A percentile compares a stretch with the other conserved stretches of the same genome.
Conservation (phyloP, 2,113 vertebrate species). For the Galbula dea region DNA sequence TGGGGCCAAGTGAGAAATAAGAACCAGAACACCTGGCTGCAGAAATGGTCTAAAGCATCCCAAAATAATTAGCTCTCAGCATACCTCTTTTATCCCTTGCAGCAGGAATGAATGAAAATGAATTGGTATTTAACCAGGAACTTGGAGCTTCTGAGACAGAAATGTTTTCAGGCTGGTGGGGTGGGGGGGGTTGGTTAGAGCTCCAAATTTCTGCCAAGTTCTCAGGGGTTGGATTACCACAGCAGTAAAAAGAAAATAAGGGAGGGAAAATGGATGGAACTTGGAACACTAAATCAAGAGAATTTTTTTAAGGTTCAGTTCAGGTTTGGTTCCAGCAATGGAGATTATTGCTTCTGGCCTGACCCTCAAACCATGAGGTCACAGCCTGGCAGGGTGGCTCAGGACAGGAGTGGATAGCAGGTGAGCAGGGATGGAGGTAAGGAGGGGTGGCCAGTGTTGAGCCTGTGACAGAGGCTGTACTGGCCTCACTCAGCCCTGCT, state of each 20-base stretch:
- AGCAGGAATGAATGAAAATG: background rate
- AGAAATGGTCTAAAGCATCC: background rate
- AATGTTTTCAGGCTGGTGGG: background rate
- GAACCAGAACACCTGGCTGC: slow-evolving; percentile 36
- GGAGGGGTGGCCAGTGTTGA: background rate
- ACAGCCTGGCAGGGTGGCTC: background rate
- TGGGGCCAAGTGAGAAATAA: background rate
- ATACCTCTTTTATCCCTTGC: background rate
- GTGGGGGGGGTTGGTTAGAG: background rate
- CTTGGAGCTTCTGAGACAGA: background rate
- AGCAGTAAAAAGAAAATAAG: background rate
- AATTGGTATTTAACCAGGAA: background rate
- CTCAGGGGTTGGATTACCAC: background rate
- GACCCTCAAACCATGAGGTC: fast-evolving
- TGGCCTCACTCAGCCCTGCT: background rate
- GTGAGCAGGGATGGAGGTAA: background rate
- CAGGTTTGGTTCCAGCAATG: background rate
- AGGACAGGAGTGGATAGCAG: fast-evolving
- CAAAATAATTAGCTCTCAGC: background rate
- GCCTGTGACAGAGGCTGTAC: background rate
- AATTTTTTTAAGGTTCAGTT: background rate
- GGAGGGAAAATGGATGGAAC: background rate
- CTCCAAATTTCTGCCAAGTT: background rate
- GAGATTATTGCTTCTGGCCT: background rate
- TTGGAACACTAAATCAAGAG: background rate